Conservation (phyloP, 1,140 invertebrate genomes). For the Sarcophaga peregrina region DNA sequence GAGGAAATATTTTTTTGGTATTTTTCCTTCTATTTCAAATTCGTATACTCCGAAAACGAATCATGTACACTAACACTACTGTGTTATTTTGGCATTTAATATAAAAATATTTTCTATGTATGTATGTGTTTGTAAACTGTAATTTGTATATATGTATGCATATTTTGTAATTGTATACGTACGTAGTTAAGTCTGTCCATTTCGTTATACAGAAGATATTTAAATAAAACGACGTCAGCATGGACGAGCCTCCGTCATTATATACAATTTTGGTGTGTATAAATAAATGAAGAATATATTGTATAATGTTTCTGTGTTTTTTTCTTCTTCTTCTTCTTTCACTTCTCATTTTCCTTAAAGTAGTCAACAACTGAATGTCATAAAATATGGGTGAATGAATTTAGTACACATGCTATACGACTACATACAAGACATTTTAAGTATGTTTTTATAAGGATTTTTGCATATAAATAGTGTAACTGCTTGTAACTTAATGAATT, state of each 20-base stretch:
- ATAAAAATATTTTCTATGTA: no score
- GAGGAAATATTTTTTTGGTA: constrained; percentile 5
- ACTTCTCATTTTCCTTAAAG: neutral
- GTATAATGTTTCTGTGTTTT: neutral
- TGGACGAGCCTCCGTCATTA: constrained; percentile 36
- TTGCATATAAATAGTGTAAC: no score
- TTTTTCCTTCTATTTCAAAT: constrained; percentile 4
- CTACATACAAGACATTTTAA: no score
- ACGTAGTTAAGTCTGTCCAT: no score
- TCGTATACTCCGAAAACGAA: neutral
- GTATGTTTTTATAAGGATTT: no score
- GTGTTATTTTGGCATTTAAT: no score
- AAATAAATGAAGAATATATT: no score
- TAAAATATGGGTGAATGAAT: constrained; percentile 17
- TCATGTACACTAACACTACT: neutral
- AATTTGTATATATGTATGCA: neutral
- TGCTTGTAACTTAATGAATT: no score
- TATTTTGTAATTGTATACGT: neutral
- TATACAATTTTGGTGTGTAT: neutral
- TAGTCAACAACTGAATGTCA: neutral
- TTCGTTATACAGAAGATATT: neutral
- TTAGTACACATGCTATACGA: neutral
- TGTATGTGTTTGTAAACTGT: neutral
- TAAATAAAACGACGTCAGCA: constrained; percentile 21
- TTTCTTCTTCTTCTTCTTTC: neutral